These are phyloP conservation scores for Yponomeuta evonymella DNA, from an alignment of 2,888 invertebrate genomes.

Conservation along the genomic window DNA sequence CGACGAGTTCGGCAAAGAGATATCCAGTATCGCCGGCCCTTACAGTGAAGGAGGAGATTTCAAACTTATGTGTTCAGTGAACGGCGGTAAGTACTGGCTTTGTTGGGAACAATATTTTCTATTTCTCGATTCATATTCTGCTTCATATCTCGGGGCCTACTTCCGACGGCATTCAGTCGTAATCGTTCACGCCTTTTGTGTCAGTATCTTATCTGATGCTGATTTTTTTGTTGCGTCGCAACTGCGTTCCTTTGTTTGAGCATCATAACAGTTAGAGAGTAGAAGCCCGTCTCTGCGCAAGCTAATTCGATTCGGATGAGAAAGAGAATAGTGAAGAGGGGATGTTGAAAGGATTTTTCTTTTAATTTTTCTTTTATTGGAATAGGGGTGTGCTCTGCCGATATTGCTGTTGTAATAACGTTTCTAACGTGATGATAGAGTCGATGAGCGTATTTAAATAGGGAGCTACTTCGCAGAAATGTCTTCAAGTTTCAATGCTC, in stretches of 20 bases:
- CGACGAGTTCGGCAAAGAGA: slow-evolving; percentile 81
- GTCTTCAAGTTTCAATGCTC: too few relatives aligned
- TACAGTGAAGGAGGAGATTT: slow-evolving; percentile 84
- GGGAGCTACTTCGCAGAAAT: too few relatives aligned
- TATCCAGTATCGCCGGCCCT: slow-evolving; percentile 80
- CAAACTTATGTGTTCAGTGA: slow-evolving; percentile 83
- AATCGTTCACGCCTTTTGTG: too few relatives aligned
- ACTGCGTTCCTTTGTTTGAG: too few relatives aligned
- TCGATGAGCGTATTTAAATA: too few relatives aligned
- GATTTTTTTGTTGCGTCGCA: too few relatives aligned
- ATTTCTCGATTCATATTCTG: neutral
- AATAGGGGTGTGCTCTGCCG: neutral
- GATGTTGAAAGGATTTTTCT: neutral
- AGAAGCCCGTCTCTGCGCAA: neutral
- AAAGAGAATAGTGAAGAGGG: neutral
- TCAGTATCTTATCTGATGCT: too few relatives aligned
- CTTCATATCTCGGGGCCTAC: too few relatives aligned
- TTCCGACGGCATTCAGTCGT: too few relatives aligned
- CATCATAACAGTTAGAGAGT: neutral
- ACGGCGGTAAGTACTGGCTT: slow-evolving; percentile 76
- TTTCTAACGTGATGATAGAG: too few relatives aligned
- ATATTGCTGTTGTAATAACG: neutral
- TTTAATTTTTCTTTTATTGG: neutral
- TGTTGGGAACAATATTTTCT: neutral
- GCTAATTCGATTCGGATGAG: neutral